A percentile compares a stretch with the other conserved stretches of the same genome.
phyloP scores from a whole-genome alignment of 2,113 vertebrate species.

The Aix galericulata region DNA sequence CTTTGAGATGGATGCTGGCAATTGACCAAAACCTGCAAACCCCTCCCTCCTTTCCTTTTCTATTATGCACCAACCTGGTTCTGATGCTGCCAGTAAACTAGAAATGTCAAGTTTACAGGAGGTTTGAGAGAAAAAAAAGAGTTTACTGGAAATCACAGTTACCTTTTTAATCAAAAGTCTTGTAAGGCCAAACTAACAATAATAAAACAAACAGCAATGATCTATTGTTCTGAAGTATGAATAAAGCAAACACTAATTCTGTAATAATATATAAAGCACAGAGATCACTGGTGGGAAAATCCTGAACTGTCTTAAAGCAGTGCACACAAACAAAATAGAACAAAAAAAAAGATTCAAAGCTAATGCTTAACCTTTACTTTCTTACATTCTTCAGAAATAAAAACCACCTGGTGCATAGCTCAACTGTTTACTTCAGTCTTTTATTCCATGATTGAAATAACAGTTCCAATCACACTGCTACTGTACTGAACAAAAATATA shows the following conservation, averaged over 20 bases:
- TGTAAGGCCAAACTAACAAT: background rate
- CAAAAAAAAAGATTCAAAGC: background rate
- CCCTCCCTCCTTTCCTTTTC: background rate
- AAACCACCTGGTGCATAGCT: conserved; percentile 47
- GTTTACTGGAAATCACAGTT: background rate
- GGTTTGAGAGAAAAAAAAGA: background rate
- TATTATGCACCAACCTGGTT: background rate
- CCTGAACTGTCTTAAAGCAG: conserved; percentile 20
- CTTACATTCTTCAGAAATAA: conserved; percentile 39
- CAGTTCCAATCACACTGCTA: background rate
- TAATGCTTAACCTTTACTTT: conserved; percentile 26
- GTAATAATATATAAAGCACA: conserved; percentile 24
- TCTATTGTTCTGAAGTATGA: conserved; percentile 5
- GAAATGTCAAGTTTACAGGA: background rate
- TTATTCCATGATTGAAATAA: background rate
- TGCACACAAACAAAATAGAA: conserved; percentile 41
- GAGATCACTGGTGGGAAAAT: conserved; percentile 37
- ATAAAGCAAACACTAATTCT: conserved; percentile 43
- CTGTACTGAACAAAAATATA: conserved; percentile 24
- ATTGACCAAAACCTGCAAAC: background rate
- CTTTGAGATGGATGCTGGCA: conserved; percentile 8
- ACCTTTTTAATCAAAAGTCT: conserved; percentile 19
- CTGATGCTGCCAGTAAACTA: conserved; percentile 26
- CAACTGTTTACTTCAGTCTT: conserved; percentile 22
- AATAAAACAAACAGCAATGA: conserved; percentile 8